Evolutionary conservation across 1,140 invertebrate genomes (phyloP).

Genomic region (Leptinotarsa defecta): DNA sequence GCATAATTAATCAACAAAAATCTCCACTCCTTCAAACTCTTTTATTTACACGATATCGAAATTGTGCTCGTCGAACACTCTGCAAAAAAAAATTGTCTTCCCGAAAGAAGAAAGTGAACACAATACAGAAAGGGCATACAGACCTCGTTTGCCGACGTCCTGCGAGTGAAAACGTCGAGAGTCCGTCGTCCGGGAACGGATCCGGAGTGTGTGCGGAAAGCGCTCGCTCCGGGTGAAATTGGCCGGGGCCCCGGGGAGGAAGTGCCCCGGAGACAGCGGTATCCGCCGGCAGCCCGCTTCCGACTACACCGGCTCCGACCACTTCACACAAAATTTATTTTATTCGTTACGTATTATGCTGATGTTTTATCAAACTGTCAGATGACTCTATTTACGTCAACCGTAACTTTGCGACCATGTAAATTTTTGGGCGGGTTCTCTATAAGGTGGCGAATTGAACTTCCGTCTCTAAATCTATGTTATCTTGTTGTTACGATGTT

Average conservation of each 20-base stretch:
- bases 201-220: constrained; percentile 45
- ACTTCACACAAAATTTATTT: constrained; percentile 52
- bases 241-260: constrained; percentile 55
- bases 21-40: too few species aligned
- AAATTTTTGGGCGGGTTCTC: neutral
- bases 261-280: constrained; percentile 58
- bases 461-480: too few species aligned
- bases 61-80: too few species aligned
- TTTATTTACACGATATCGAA: too few species aligned
- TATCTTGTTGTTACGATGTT: too few species aligned
- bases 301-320: constrained; percentile 51
- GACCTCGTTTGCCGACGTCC: neutral
- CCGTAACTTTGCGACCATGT: neutral
- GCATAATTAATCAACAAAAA: too few species aligned
- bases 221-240: constrained; percentile 57
- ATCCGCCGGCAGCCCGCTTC: constrained; percentile 56
- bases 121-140: neutral
- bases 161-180: constrained; percentile 18
- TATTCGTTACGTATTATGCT: constrained; percentile 33
- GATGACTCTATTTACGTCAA: constrained; percentile 6
- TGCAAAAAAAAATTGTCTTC: neutral
- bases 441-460: too few species aligned
- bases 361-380: constrained; percentile 2
- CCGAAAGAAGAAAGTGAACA: neutral
- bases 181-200: constrained; percentile 9